Percentiles rank a stretch among this genome's conserved stretches.
phyloP scores from a whole-genome alignment of 2,797 vertebrate species.

The Etheostoma nigrum region DNA sequence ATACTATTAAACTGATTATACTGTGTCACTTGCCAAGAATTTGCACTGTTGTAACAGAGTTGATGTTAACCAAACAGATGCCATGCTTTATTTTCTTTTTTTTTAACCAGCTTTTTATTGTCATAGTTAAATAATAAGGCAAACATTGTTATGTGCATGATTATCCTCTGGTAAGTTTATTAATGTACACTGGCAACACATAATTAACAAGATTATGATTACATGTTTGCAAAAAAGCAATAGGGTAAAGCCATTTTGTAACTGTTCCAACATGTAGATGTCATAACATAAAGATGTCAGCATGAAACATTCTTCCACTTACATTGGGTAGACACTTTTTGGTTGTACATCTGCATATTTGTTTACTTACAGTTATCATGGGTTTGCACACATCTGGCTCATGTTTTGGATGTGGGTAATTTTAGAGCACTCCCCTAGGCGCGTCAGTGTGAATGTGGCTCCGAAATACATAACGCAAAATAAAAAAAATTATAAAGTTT shows the following conservation, averaged over 20 bases:
- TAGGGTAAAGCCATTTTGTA: background rate
- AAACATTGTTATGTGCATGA: slow-evolving; percentile 5
- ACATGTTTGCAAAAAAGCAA: slow-evolving; percentile 6
- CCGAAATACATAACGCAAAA: background rate
- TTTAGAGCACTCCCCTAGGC: slow-evolving; percentile 45
- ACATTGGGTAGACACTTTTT: slow-evolving; percentile 11
- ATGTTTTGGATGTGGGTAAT: slow-evolving; percentile 50
- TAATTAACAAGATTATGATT: background rate
- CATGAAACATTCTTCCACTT: slow-evolving; percentile 19
- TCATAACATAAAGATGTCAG: slow-evolving; percentile 12
- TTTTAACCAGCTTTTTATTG: slow-evolving; percentile 39
- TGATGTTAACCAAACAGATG: slow-evolving; percentile 58
- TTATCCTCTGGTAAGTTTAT: slow-evolving; percentile 22
- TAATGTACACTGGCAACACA: slow-evolving; percentile 15
- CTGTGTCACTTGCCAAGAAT: slow-evolving; percentile 59
- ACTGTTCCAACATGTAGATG: too few relatives aligned
- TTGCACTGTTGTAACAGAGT: slow-evolving; percentile 50
- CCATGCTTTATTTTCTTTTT: slow-evolving; percentile 19
- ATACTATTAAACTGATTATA: slow-evolving; percentile 75
- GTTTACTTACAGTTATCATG: slow-evolving; percentile 43
- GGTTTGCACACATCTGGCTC: slow-evolving; percentile 57
- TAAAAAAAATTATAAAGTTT: background rate
- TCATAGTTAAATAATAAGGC: slow-evolving; percentile 32
- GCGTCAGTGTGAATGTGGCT: background rate
- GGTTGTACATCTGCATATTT: slow-evolving; percentile 44